Conservation (phyloP, 2,888 invertebrate genomes). For the Drosophila mimetica region DNA sequence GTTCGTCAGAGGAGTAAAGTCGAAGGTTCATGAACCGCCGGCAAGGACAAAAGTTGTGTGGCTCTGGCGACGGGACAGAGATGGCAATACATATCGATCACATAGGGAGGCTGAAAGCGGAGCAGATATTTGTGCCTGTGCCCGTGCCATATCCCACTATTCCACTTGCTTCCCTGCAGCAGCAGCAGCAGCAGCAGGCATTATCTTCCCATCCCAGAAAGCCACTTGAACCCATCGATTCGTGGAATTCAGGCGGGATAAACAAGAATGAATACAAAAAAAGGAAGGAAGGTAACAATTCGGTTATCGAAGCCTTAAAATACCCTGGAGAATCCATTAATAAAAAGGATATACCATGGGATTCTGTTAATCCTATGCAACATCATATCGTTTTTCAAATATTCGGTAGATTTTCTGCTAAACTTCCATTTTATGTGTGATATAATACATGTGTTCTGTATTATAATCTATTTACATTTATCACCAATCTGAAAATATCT, state of each 20-base stretch:
- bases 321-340: not conserved
- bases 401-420: too few species aligned
- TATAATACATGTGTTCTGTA: too few species aligned
- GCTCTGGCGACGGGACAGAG: constrained; percentile 21
- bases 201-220: constrained; percentile 14
- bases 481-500: too few species aligned
- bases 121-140: constrained; percentile 27
- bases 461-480: too few species aligned
- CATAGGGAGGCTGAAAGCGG: constrained; percentile 38
- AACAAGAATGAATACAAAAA: not conserved
- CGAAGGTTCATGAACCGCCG: constrained; percentile 73
- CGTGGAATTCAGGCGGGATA: constrained; percentile 52
- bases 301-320: not conserved
- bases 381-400: too few species aligned
- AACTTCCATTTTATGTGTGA: too few species aligned
- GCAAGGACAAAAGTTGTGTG: constrained; percentile 65
- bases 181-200: constrained; percentile 5
- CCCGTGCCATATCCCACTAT: constrained; percentile 49
- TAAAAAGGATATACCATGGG: not conserved
- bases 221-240: constrained; percentile 72
- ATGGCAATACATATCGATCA: constrained; percentile 58
- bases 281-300: not conserved
- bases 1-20: constrained; percentile 55
- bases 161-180: constrained; percentile 61
- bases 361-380: too few species aligned